phyloP scores from a whole-genome alignment of 2,888 invertebrate genomes.

The Margaritifera margaritifera region DNA sequence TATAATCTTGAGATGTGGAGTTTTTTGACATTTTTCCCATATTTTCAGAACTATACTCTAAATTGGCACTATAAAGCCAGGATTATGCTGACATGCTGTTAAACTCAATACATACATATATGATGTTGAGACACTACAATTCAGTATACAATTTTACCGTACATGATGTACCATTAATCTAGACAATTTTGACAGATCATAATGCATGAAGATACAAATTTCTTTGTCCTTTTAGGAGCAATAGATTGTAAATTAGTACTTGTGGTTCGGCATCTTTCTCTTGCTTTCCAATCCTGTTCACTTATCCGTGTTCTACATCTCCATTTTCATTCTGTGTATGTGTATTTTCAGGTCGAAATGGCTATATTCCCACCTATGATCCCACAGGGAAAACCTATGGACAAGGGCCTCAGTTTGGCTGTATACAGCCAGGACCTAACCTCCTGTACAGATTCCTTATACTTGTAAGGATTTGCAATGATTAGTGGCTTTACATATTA shows the following conservation, averaged over 20 bases:
- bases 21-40: no score
- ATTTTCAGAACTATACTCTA: background rate
- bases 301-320: background rate
- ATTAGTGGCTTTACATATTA: background rate
- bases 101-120: background rate
- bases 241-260: no score
- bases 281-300: background rate
- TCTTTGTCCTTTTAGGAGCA: no score
- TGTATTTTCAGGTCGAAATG: conserved; percentile 61
- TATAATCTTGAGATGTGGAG: no score
- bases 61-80: background rate
- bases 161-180: no score
- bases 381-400: conserved; percentile 70
- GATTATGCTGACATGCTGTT: background rate
- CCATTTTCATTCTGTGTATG: background rate
- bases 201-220: no score
- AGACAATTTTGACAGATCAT: no score
- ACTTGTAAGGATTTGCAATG: conserved; percentile 62
- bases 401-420: conserved; percentile 73
- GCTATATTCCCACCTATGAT: conserved; percentile 72
- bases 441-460: conserved; percentile 71
- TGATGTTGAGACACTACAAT: no score
- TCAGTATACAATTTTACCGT: no score
- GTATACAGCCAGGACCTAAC: conserved; percentile 68
- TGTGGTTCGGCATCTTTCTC: no score